Evolutionary conservation across 2,113 vertebrate genomes (phyloP).

Genomic region (Mellivora capensis): DNA sequence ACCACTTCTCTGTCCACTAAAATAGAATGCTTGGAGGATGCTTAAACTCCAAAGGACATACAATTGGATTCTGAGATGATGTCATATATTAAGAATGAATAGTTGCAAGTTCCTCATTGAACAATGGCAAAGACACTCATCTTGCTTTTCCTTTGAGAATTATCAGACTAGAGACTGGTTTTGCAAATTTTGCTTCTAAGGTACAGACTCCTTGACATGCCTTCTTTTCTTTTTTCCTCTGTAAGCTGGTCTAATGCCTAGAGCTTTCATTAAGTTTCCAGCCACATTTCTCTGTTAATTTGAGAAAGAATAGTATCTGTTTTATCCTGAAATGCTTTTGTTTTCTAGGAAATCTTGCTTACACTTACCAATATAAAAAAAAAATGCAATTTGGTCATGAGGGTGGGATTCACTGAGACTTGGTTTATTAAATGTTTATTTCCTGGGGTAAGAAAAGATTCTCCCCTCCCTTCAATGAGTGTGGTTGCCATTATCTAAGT

Average conservation of each 20-base stretch:
- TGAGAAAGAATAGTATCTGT: neutral
- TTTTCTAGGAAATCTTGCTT: neutral
- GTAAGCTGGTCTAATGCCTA: neutral
- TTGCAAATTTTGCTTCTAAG: neutral
- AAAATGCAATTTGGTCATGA: neutral
- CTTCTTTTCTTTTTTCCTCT: neutral
- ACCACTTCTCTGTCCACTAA: neutral
- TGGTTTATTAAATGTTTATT: neutral
- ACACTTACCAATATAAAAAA: neutral
- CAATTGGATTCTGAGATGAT: neutral
- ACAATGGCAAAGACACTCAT: neutral
- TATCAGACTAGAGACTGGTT: neutral
- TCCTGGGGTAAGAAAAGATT: neutral
- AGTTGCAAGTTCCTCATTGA: neutral
- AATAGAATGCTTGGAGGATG: neutral
- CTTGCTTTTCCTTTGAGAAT: neutral
- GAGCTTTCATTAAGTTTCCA: neutral
- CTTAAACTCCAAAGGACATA: neutral
- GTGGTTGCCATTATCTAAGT: neutral
- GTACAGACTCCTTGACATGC: neutral
- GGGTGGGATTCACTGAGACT: neutral
- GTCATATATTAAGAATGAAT: conserved; percentile 13
- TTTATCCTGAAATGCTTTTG: neutral
- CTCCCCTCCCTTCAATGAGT: neutral
- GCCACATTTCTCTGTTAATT: neutral